Percentiles rank a stretch among this genome's conserved stretches.
These are phyloP conservation scores for Campoletis raptor DNA, from an alignment of 2,888 invertebrate genomes.

Conservation along the genomic window DNA sequence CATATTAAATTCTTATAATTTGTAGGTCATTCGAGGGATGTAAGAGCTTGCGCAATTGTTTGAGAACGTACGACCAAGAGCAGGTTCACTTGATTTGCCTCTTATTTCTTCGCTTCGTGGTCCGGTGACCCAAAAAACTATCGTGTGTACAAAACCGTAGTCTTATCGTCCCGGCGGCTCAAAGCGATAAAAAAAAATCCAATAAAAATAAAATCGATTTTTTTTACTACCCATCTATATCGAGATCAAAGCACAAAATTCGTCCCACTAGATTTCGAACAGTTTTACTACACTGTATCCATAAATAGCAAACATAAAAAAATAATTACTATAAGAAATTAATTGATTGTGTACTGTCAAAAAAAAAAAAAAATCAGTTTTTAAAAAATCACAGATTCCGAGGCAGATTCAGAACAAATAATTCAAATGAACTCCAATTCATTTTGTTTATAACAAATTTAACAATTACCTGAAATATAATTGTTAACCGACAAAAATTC, in stretches of 20 bases:
- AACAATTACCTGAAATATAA: neutral
- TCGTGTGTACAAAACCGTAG: neutral
- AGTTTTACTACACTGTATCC: neutral
- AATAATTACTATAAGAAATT: neutral
- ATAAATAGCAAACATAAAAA: neutral
- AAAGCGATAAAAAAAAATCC: neutral
- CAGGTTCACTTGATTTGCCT: neutral
- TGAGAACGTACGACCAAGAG: slow-evolving; percentile 1
- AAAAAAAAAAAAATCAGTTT: neutral
- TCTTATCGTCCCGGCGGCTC: neutral
- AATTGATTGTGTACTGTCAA: neutral
- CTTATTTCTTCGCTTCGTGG: neutral
- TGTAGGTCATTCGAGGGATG: neutral
- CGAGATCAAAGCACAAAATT: neutral
- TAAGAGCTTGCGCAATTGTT: slow-evolving; percentile 8
- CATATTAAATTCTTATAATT: neutral
- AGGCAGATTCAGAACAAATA: neutral
- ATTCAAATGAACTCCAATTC: neutral
- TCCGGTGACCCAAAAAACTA: slow-evolving; percentile 3
- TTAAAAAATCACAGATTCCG: no score
- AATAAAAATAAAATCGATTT: neutral
- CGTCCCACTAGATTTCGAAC: neutral
- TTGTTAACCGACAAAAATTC: neutral
- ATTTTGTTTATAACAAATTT: neutral
- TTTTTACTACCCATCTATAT: neutral